phyloP scores from a whole-genome alignment of 1,140 invertebrate species.

The Drosophila burlai region DNA sequence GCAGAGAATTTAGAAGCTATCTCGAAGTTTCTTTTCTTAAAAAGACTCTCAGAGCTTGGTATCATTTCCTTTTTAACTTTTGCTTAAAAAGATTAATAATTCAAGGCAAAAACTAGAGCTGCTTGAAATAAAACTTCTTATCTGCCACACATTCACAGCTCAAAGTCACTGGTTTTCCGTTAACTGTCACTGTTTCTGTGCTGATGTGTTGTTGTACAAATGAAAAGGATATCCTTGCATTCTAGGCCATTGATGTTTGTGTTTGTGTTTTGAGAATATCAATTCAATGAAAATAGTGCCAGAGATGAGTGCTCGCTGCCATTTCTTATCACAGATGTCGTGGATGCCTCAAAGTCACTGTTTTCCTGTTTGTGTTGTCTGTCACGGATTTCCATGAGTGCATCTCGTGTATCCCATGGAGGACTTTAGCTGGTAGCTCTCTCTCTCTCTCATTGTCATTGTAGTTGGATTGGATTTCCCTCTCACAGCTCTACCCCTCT shows the following conservation, averaged over 20 bases:
- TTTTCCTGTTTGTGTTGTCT: not conserved
- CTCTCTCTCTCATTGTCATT: constrained; percentile 15
- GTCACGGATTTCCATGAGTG: constrained; percentile 13
- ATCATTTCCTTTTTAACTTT: not conserved
- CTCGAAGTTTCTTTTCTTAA: not conserved
- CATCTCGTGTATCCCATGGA: not conserved
- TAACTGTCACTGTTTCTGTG: not conserved
- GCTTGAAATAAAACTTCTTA: not conserved
- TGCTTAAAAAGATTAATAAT: too few species aligned
- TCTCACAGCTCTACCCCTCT: not conserved
- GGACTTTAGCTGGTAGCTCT: not conserved
- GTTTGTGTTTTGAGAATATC: not conserved
- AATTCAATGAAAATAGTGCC: not conserved
- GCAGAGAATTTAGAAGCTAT: not conserved
- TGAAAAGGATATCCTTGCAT: not conserved
- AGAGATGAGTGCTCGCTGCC: not conserved
- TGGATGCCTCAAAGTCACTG: constrained; percentile 9
- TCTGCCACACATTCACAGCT: not conserved
- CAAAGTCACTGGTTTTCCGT: not conserved
- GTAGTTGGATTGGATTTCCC: constrained; percentile 29
- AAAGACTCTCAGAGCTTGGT: not conserved
- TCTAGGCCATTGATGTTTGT: not conserved
- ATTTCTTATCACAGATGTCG: constrained; percentile 3
- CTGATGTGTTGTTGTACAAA: too few species aligned
- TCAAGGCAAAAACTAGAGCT: not conserved